Evolutionary conservation across 2,113 vertebrate species (phyloP), one percentile per base, ranked within the genome.

Genomic region (Mormoops blainvillei): DNA sequence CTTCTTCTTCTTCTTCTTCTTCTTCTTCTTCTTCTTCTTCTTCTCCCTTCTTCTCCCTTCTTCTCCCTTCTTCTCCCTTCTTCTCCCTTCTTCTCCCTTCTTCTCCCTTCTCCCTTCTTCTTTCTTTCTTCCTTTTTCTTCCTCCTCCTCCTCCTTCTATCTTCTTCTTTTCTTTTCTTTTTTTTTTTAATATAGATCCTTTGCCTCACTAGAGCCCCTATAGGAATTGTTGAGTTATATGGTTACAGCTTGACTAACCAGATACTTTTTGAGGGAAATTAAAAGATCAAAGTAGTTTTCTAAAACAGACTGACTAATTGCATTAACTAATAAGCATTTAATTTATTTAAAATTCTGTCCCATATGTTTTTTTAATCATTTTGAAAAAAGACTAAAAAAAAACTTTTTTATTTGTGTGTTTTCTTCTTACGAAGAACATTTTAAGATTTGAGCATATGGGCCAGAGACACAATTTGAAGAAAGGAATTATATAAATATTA

Each of bases 381-480:
- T 93, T 93, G 54, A 33, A 95, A 91, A 95, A 16, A 92, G 92
- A 82, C 38, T 92, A 74, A 65, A 87, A 78, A 95, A 36, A 41
- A 36, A 41, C 16, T 31, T 89, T 88, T 68, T 73, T 77, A 41
- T 63, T 36, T 54, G 28, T 61, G 22, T 50, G 73, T 87, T 92
- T 83, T 95, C 16, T 91, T 18, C 81, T 80, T 96, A 52, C 14
- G 43, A 78, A 80, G 41, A 83, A 41, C 36, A 68, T 63, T 94
- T 83, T 41, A 41, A 63, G 93, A 87, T 84, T 58, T 87, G 61
- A 90, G 33, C 20, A 8, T n/a, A 11, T 70, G 7, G 61, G 15
- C 43, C 56, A 92, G 28, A 92, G 31, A 78, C 19, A 63, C 61
- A 78, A 89, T 89, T 91, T 93, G 67, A 95, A 84, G 36, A 38